Conservation (phyloP, 2,113 vertebrate genomes). For the Otolemur garnettii region DNA sequence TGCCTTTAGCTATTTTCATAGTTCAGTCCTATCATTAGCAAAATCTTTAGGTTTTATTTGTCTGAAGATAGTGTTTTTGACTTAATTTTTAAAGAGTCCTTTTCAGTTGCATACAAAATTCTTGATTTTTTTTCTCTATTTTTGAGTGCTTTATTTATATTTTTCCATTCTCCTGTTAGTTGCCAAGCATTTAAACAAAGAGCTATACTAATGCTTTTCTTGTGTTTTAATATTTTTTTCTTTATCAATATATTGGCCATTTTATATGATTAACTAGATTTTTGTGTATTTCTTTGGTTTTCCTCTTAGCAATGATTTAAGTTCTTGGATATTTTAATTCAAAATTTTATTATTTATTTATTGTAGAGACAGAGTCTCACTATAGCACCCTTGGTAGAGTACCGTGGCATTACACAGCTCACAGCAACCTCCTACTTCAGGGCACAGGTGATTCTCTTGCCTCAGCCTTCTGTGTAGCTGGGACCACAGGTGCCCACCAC, state of each 20-base stretch:
- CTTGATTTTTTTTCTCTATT: not conserved
- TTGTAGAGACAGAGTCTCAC: no score
- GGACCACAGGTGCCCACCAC: no score
- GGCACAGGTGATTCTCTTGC: no score
- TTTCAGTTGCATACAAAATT: not conserved
- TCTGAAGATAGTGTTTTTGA: not conserved
- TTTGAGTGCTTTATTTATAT: not conserved
- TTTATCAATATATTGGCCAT: not conserved
- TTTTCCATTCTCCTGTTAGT: not conserved
- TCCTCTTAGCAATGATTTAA: not conserved
- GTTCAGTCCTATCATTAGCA: not conserved
- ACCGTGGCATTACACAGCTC: no score
- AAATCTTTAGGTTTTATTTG: not conserved
- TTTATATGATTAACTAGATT: not conserved
- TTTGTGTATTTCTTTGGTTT: not conserved
- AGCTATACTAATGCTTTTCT: not conserved
- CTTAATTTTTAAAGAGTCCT: not conserved
- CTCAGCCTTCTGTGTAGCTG: no score
- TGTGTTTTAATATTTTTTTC: not conserved
- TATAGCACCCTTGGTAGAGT: no score
- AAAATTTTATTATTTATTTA: not conserved
- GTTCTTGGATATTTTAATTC: not conserved
- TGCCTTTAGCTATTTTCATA: not conserved
- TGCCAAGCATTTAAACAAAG: not conserved
- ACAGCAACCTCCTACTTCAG: no score